Evolutionary conservation across 2,113 vertebrate species (phyloP).

Genomic region (Microtus montanus): DNA sequence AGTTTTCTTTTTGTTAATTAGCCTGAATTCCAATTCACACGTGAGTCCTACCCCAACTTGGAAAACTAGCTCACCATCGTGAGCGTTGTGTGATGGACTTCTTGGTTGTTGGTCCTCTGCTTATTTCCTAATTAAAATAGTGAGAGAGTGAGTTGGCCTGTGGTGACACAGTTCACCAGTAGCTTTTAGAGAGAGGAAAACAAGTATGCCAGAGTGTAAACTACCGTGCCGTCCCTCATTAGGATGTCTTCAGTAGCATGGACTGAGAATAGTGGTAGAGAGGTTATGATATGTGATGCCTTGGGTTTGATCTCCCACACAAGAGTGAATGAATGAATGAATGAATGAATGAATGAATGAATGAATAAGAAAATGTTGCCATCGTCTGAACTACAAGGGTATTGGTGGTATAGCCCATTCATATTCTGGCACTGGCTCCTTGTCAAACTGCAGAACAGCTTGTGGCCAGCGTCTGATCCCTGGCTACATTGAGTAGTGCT

Average conservation of each 20-base stretch:
- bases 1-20: conserved; percentile 1
- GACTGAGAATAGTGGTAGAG: background rate
- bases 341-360: background rate
- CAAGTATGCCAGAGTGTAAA: background rate
- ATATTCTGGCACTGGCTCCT: background rate
- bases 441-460: conserved; percentile 2
- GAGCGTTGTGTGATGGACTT: background rate
- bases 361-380: background rate
- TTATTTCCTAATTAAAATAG: conserved; percentile 49
- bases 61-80: background rate
- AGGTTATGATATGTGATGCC: background rate
- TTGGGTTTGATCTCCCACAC: background rate
- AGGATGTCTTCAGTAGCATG: background rate
- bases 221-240: background rate
- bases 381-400: background rate
- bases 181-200: background rate
- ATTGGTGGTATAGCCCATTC: background rate
- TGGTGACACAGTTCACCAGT: background rate
- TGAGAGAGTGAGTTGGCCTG: background rate
- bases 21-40: too few species aligned
- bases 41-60: background rate
- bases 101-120: conserved; percentile 4
- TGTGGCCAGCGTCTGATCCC: background rate
- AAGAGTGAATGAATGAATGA: background rate
- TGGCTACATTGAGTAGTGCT: background rate